These are phyloP conservation scores for Hypothenemus hampei DNA, from an alignment of 1,140 invertebrate species.

Conservation along the genomic window DNA sequence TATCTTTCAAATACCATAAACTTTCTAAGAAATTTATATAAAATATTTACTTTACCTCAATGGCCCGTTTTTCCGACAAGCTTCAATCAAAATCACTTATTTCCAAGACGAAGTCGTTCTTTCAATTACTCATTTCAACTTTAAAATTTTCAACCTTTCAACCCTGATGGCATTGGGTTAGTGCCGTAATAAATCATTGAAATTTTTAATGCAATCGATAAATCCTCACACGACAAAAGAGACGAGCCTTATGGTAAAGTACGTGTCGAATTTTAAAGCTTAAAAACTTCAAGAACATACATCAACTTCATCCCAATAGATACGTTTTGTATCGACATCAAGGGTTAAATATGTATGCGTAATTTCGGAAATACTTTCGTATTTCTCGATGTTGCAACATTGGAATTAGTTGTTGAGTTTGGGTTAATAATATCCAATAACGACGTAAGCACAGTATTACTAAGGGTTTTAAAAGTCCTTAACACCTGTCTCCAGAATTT, in stretches of 20 bases:
- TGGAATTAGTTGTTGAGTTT: neutral
- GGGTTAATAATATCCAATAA: neutral
- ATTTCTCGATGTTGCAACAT: too few species aligned
- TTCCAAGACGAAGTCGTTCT: too few species aligned
- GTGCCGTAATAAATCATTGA: too few species aligned
- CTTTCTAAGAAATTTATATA: too few species aligned
- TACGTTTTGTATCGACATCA: constrained; percentile 3
- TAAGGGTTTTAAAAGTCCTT: neutral
- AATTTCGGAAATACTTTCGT: too few species aligned
- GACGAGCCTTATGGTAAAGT: neutral
- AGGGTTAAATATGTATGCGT: constrained; percentile 1
- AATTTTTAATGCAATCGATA: constrained; percentile 17
- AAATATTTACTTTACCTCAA: too few species aligned
- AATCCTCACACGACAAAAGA: constrained; percentile 1
- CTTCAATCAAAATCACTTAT: too few species aligned
- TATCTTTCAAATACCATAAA: too few species aligned
- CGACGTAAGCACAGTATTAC: neutral
- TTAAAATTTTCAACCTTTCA: too few species aligned
- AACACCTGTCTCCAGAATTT: neutral
- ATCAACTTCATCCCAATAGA: constrained; percentile 4
- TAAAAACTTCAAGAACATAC: constrained; percentile 6
- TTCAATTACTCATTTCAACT: too few species aligned
- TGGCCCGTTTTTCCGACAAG: too few species aligned
- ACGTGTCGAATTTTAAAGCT: constrained; percentile 4
- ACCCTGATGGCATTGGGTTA: too few species aligned